Evolutionary conservation across 2,888 invertebrate species (phyloP), one percentile per base, ranked within the genome.

Genomic region (Pandemis cinnamomeana): DNA sequence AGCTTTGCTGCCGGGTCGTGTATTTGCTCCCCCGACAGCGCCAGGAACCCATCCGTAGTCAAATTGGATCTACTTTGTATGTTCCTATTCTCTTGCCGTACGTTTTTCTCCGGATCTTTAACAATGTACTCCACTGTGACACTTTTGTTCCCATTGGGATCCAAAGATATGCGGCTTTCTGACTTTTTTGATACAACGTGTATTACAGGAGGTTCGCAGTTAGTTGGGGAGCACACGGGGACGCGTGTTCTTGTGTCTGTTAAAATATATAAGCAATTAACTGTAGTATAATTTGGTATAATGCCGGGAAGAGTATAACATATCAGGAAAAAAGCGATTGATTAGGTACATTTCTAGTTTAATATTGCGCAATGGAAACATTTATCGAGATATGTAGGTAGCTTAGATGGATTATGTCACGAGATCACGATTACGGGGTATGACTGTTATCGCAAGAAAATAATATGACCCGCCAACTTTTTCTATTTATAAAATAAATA

Each of bases 1-100:
- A 98, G 89, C 82, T 97, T 97, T 0, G 97, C 96, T 0, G 97
- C 96, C 0, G 96, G 96, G 84, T 97, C 96, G 84, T 96, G 96
- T 62, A 82, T 67, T 0, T 80, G 82, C 41, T 86, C 94, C 1
- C 95, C 94, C 73, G 95, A 88, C 27, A 95, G 84, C 15, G 94
- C 93, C 80, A 95, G 89, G 77, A 78, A 78, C 55, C 83, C 83
- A 10, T 80, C 80, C 67, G 77, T 72, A 62, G 79, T 82, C 67
- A 77, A 75, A 66, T 76, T 82, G 20, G 80, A 66, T 61, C 80
- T 79, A 7, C n/a, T 71, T 6, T 64, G 71, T 73, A 78, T 83
- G 36, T 78, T 81, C 27, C 77, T 82, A 60, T 86, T 85, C 20
- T 77, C 76, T 68, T 79, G 79, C 20, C 78, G 79, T 63, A 79